A percentile compares a stretch with the other conserved stretches of the same genome.
Conservation (phyloP, 2,888 invertebrate species). For the Pheosia tremula region DNA sequence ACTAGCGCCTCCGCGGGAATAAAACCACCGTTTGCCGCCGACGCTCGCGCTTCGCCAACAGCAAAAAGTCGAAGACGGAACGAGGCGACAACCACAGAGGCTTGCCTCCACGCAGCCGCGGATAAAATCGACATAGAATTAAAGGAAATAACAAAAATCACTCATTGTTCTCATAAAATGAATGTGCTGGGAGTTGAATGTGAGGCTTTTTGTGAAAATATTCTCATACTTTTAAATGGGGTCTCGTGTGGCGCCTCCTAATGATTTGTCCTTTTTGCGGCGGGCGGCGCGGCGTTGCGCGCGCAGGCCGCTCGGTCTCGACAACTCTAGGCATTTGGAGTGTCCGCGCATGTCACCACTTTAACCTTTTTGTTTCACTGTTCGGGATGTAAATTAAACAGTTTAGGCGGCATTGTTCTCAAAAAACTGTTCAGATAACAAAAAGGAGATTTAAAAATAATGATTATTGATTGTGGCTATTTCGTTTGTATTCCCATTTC, state of each 20-base stretch:
- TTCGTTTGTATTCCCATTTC: conserved; percentile 12
- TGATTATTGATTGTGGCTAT: conserved; percentile 38
- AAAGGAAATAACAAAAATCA: conserved; percentile 84
- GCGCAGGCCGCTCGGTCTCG: conserved; percentile 60
- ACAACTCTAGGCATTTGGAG: conserved; percentile 77
- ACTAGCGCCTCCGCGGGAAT: conserved; percentile 62
- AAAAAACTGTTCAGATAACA: conserved; percentile 39
- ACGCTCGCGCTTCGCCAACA: conserved; percentile 71
- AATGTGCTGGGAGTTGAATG: conserved; percentile 84
- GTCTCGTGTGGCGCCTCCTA: conserved; percentile 84
- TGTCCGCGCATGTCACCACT: conserved; percentile 78
- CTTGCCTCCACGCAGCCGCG: conserved; percentile 75
- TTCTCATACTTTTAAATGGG: conserved; percentile 85
- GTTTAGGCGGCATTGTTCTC: conserved; percentile 77
- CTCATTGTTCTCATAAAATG: conserved; percentile 85
- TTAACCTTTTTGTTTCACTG: conserved; percentile 71
- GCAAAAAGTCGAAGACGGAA: conserved; percentile 81
- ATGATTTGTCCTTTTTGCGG: conserved; percentile 82
- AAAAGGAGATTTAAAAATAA: conserved; percentile 41
- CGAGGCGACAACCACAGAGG: conserved; percentile 77
- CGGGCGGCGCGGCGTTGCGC: conserved; percentile 44
- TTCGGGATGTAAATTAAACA: conserved; percentile 80
- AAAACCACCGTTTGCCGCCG: conserved; percentile 70
- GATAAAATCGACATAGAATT: conserved; percentile 85
- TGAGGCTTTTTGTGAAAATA: conserved; percentile 84